These are phyloP conservation scores for Agrypnus murinus DNA, from an alignment of 2,888 invertebrate genomes.

Conservation along the genomic window DNA sequence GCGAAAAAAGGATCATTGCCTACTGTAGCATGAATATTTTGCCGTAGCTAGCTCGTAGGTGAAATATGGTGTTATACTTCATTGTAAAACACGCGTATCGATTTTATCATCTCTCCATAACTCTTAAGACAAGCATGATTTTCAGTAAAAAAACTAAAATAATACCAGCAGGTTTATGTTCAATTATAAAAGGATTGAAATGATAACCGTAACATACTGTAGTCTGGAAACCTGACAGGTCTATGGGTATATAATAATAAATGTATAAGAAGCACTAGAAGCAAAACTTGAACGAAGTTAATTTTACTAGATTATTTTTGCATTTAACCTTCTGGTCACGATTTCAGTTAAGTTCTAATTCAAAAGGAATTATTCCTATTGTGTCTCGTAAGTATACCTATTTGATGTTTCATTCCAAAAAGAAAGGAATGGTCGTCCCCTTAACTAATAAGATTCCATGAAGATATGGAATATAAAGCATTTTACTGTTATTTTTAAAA, in stretches of 20 bases:
- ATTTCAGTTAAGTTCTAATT: constrained; percentile 19
- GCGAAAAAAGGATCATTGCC: not conserved
- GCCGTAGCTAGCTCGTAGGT: constrained; percentile 16
- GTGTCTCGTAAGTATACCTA: not conserved
- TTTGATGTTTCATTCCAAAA: not conserved
- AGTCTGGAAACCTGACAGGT: constrained; percentile 13
- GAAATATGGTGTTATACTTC: not conserved
- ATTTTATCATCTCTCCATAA: constrained; percentile 9
- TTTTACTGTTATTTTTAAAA: not conserved
- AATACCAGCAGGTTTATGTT: constrained; percentile 26
- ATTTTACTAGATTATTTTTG: constrained; percentile 15
- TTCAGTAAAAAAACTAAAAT: constrained; percentile 5
- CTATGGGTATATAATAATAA: constrained; percentile 19
- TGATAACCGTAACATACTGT: constrained; percentile 22
- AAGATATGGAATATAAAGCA: not conserved
- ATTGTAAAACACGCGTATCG: constrained; percentile 5
- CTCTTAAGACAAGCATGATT: not conserved
- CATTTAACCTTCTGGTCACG: constrained; percentile 19
- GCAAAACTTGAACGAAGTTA: constrained; percentile 20
- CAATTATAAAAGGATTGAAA: constrained; percentile 9
- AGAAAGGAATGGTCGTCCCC: not conserved
- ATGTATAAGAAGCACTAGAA: constrained; percentile 9
- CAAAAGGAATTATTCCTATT: not conserved
- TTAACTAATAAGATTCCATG: not conserved
- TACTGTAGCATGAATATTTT: not conserved